phyloP scores from a whole-genome alignment of 2,113 vertebrate genomes.

The Alosa alosa region DNA sequence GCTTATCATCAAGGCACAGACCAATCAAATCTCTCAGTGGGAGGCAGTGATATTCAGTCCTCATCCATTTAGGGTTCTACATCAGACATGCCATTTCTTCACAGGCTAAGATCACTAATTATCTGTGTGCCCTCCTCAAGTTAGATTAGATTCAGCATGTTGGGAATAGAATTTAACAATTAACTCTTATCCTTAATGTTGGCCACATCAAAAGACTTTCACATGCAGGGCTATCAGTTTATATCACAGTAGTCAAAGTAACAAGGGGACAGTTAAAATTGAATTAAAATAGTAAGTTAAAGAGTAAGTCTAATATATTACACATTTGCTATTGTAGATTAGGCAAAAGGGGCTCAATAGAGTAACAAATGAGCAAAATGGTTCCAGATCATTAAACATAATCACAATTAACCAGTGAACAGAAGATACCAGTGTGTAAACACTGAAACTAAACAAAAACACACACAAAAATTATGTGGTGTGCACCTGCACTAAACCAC shows the following conservation, averaged over 20 bases:
- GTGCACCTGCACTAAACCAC: neutral
- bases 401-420: neutral
- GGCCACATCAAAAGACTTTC: neutral
- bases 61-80: neutral
- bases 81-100: neutral
- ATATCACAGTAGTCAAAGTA: neutral
- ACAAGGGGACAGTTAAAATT: neutral
- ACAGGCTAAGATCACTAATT: neutral
- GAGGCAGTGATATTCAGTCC: neutral
- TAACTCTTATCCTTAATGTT: neutral
- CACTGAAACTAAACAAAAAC: neutral
- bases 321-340: neutral
- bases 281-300: neutral
- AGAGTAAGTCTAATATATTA: neutral
- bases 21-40: constrained; percentile 2
- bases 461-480: neutral
- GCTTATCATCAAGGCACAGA: neutral
- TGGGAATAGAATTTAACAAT: neutral
- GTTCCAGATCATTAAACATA: neutral
- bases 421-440: neutral
- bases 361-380: neutral
- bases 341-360: neutral
- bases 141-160: too few relatives aligned
- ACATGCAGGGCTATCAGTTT: neutral
- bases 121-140: neutral